phyloP scores from a whole-genome alignment of 2,113 vertebrate genomes.

The Rhynchopsitta pachyrhyncha region DNA sequence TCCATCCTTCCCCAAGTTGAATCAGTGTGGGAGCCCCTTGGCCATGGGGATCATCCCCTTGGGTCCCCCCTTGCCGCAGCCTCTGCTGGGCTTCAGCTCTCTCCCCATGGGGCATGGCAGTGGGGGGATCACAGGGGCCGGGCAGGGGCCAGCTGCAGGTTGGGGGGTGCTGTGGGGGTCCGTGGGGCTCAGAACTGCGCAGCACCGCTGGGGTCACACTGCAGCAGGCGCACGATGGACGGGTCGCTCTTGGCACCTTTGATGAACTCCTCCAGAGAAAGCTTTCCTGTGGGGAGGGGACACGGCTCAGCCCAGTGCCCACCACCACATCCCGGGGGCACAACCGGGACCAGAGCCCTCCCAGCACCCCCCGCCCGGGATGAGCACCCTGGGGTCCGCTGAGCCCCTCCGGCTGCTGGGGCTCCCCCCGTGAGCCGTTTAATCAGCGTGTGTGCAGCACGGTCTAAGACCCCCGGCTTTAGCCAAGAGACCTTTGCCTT shows the following conservation, averaged over 20 bases:
- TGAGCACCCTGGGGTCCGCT: neutral
- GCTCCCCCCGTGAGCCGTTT: neutral
- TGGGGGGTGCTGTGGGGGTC: neutral
- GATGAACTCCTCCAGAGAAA: conserved; percentile 98
- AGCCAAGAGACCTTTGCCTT: conserved; percentile 45
- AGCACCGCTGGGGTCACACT: conserved; percentile 96
- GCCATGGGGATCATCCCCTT: neutral
- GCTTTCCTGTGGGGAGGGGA: conserved; percentile 80
- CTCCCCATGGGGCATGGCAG: neutral
- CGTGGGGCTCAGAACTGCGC: conserved; percentile 85
- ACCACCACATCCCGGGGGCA: accelerated
- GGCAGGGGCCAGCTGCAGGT: neutral
- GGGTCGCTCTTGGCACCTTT: conserved; percentile 98
- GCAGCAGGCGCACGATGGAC: conserved; percentile 96
- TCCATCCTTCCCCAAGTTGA: neutral
- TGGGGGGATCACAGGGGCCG: accelerated
- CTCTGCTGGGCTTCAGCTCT: neutral
- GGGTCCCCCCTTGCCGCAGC: neutral
- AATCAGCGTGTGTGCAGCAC: conserved; percentile 8
- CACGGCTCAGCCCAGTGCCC: neutral
- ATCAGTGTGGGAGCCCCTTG: neutral
- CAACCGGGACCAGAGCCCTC: accelerated
- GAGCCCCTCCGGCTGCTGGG: neutral
- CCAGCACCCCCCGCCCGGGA: accelerated
- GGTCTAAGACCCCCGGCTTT: conserved; percentile 32